phyloP scores from a whole-genome alignment of 2,888 invertebrate species.

The Abrostola triplasia region DNA sequence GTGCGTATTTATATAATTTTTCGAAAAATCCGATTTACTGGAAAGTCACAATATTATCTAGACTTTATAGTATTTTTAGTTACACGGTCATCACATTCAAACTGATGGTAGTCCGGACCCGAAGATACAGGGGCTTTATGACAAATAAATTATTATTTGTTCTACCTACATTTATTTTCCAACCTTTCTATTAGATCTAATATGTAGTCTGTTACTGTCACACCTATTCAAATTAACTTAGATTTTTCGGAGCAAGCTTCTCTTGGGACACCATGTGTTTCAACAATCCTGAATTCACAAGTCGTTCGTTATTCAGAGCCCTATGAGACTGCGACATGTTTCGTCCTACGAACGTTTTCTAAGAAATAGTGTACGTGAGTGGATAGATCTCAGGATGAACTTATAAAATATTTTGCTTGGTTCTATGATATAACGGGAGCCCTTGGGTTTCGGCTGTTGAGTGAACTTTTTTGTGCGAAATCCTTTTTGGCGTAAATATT shows the following conservation, averaged over 20 bases:
- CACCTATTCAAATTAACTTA: no score
- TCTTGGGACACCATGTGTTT: background rate
- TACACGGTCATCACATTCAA: no score
- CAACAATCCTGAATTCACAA: conserved; percentile 32
- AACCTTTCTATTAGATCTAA: no score
- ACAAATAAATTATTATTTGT: no score
- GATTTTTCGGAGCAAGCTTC: background rate
- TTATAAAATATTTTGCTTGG: conserved; percentile 12
- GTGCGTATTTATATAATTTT: no score
- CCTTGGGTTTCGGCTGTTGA: background rate
- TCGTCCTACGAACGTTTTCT: conserved; percentile 16
- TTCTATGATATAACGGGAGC: background rate
- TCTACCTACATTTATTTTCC: no score
- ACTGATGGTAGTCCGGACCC: no score
- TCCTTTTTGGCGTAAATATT: background rate
- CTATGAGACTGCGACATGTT: conserved; percentile 23
- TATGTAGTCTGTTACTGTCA: no score
- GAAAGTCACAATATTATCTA: no score
- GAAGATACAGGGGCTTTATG: no score
- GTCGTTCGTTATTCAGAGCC: conserved; percentile 28
- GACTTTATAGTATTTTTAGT: no score
- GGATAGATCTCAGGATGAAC: conserved; percentile 29
- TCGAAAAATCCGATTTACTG: no score
- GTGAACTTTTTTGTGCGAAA: conserved; percentile 7
- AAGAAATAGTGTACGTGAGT: conserved; percentile 17